Evolutionary conservation across 2,888 invertebrate species (phyloP).

Genomic region (Eupithecia tripunctaria): DNA sequence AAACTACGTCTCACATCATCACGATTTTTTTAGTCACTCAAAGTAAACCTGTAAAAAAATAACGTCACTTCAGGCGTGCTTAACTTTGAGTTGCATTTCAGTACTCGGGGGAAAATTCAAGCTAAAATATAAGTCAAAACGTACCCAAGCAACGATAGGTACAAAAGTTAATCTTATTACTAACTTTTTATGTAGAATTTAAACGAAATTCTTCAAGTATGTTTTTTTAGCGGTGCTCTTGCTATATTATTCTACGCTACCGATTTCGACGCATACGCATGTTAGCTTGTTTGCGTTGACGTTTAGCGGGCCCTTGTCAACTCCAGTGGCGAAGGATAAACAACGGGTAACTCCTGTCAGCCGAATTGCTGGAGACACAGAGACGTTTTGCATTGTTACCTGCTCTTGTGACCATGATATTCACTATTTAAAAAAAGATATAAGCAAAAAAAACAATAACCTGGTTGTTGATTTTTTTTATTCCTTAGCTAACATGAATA

Average conservation of each 20-base stretch:
- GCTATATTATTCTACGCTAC: conserved; percentile 42
- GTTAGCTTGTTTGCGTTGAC: conserved; percentile 64
- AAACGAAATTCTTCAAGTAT: background rate
- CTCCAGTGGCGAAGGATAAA: conserved; percentile 67
- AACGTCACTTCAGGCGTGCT: no score
- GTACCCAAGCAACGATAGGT: background rate
- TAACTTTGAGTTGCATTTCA: no score
- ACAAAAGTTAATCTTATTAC: background rate
- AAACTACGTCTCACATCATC: no score
- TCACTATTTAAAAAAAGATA: no score
- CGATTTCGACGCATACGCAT: conserved; percentile 50
- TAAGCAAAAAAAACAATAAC: no score
- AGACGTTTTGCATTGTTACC: conserved; percentile 70
- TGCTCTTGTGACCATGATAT: conserved; percentile 50
- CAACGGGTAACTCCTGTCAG: conserved; percentile 67
- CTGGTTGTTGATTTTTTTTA: background rate
- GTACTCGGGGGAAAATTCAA: no score
- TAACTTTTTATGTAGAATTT: background rate
- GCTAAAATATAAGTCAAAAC: background rate
- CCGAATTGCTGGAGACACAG: conserved; percentile 56
- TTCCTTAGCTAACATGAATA: no score
- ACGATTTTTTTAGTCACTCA: no score
- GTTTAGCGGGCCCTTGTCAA: conserved; percentile 76
- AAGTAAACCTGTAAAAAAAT: no score
- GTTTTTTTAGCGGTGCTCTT: conserved; percentile 4